Evolutionary conservation across 2,888 invertebrate species (phyloP).

Genomic region (Cylindroiulus punctatus): DNA sequence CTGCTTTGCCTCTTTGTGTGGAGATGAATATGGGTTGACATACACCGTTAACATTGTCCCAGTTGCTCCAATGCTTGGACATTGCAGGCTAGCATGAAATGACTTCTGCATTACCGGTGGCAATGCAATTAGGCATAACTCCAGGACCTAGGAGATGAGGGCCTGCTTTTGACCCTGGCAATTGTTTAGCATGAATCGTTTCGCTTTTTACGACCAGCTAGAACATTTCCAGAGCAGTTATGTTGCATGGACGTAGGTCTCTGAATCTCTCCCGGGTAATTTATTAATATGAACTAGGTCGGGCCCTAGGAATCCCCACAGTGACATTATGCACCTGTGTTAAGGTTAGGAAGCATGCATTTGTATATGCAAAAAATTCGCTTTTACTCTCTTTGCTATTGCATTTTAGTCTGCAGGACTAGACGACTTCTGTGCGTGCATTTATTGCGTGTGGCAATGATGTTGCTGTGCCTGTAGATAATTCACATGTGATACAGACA

Average conservation of each 20-base stretch:
- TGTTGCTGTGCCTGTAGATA: too few relatives aligned
- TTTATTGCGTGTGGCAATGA: too few relatives aligned
- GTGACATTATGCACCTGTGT: background rate
- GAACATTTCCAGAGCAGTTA: constrained; percentile 1
- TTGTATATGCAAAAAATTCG: background rate
- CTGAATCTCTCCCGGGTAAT: background rate
- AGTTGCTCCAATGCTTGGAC: background rate
- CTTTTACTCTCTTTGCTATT: too few relatives aligned
- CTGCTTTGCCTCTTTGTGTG: background rate
- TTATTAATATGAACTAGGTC: constrained; percentile 19
- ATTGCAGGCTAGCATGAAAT: background rate
- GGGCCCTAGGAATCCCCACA: constrained; percentile 13
- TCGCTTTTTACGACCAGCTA: background rate
- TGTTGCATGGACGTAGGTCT: background rate
- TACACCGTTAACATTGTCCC: background rate
- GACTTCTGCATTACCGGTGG: constrained; percentile 13
- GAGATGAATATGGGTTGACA: background rate
- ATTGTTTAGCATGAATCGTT: constrained; percentile 18
- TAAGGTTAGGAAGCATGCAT: background rate
- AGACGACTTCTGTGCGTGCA: too few relatives aligned
- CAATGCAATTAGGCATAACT: constrained; percentile 34
- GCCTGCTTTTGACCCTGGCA: background rate
- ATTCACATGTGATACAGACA: too few relatives aligned
- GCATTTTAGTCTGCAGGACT: too few relatives aligned
- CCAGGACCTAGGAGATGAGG: background rate